phyloP scores from a whole-genome alignment of 2,797 vertebrate genomes.

The Argya squamiceps region DNA sequence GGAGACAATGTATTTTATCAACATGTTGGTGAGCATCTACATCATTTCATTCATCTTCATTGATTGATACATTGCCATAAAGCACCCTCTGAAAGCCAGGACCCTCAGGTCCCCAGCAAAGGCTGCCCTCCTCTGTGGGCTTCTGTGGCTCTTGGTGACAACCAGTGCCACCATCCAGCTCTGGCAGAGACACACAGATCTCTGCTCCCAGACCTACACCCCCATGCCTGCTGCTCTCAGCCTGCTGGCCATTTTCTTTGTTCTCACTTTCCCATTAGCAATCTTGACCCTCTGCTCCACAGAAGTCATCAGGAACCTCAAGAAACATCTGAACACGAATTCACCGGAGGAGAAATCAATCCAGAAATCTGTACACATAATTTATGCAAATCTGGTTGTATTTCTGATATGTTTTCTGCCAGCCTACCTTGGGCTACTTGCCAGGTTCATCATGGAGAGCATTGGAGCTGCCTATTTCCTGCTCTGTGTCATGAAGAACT shows the following conservation, averaged over 20 bases:
- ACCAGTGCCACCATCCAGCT: not conserved
- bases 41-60: conserved; percentile 67
- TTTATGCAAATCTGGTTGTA: conserved; percentile 80
- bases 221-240: accelerated
- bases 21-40: conserved; percentile 75
- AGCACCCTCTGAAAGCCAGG: conserved; percentile 63
- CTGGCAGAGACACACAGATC: accelerated
- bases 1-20: conserved; percentile 47
- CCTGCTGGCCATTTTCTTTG: not conserved
- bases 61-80: conserved; percentile 73
- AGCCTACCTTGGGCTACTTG: conserved; percentile 40
- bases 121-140: conserved; percentile 59
- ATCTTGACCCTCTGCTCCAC: conserved; percentile 54
- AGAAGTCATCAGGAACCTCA: conserved; percentile 42
- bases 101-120: conserved; percentile 68
- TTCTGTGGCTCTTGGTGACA: conserved; percentile 51
- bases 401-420: conserved; percentile 85
- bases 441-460: not conserved
- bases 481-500: not conserved
- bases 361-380: conserved; percentile 68
- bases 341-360: conserved; percentile 29
- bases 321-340: not conserved
- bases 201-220: conserved; percentile 9
- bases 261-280: conserved; percentile 53
- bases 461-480: not conserved